A percentile compares a stretch with the other conserved stretches of the same genome.
Conservation (phyloP, 2,888 invertebrate genomes). For the Brachyptera risi region DNA sequence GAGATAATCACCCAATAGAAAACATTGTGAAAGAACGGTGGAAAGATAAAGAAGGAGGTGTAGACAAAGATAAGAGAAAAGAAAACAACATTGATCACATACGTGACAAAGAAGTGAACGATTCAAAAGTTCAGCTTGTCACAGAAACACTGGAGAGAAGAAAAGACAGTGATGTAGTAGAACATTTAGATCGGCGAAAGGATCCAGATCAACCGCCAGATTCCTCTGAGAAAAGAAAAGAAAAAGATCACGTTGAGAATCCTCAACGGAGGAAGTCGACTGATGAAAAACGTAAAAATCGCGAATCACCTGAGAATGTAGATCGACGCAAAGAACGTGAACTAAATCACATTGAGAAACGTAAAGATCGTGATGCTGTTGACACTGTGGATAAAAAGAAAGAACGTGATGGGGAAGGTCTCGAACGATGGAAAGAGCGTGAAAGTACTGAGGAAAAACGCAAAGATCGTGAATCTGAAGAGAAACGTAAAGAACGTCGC, state of each 20-base stretch:
- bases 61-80: slow-evolving; percentile 26
- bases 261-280: slow-evolving; percentile 6
- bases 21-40: slow-evolving; percentile 26
- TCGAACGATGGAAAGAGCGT: slow-evolving; percentile 40
- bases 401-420: slow-evolving; percentile 40
- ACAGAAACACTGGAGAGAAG: background rate
- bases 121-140: background rate
- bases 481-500: slow-evolving; percentile 44
- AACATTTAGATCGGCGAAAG: slow-evolving; percentile 12
- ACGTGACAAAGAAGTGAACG: background rate
- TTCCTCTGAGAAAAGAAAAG: background rate
- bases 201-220: background rate
- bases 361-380: slow-evolving; percentile 42
- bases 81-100: slow-evolving; percentile 21
- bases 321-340: slow-evolving; percentile 6
- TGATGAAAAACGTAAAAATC: slow-evolving; percentile 4
- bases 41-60: slow-evolving; percentile 28
- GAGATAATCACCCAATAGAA: slow-evolving; percentile 29
- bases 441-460: slow-evolving; percentile 37
- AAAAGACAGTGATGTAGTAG: background rate
- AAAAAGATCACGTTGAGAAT: background rate
- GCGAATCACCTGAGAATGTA: slow-evolving; percentile 11
- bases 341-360: slow-evolving; percentile 36
- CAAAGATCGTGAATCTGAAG: slow-evolving; percentile 41
- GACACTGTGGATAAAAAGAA: slow-evolving; percentile 35